Percentiles rank a stretch among this genome's conserved stretches.
phyloP scores from a whole-genome alignment of 2,888 invertebrate species.

The Scaptomyza tumidula region DNA sequence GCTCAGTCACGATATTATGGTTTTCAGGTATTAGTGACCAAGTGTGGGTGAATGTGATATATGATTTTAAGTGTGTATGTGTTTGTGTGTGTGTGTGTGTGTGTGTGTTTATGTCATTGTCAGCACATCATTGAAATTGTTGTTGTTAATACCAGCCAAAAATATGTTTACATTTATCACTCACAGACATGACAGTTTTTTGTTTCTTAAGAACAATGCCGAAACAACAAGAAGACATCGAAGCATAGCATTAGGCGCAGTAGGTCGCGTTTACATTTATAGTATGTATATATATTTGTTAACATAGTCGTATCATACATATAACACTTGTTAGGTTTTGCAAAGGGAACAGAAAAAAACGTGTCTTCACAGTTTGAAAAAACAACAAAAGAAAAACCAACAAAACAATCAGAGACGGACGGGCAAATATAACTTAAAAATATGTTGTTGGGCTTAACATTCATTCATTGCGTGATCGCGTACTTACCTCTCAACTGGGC shows the following conservation, averaged over 20 bases:
- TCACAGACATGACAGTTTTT: constrained; percentile 29
- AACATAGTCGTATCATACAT: constrained; percentile 17
- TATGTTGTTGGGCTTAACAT: constrained; percentile 6
- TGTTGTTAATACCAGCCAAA: constrained; percentile 65
- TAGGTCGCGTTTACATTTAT: constrained; percentile 23
- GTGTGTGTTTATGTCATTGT: constrained; percentile 46
- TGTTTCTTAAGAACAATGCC: constrained; percentile 32
- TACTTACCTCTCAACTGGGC: constrained; percentile 59
- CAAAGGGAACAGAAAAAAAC: constrained; percentile 27
- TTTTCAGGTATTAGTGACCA: constrained; percentile 3
- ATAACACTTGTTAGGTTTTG: constrained; percentile 34
- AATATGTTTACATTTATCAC: constrained; percentile 28
- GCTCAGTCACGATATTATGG: constrained; percentile 21
- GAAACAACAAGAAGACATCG: constrained; percentile 48
- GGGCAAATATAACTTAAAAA: constrained; percentile 21
- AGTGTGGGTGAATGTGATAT: constrained; percentile 13
- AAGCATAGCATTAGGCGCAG: constrained; percentile 48
- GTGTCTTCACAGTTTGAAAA: constrained; percentile 18
- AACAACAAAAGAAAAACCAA: constrained; percentile 1
- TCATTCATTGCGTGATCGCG: background rate
- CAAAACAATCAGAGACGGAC: constrained; percentile 1
- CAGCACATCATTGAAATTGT: constrained; percentile 58
- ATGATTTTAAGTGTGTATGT: background rate
- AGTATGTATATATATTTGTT: background rate
- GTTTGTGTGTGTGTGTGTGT: constrained; percentile 17